Evolutionary conservation across 2,113 vertebrate genomes (phyloP), one percentile per base, ranked within the genome.

Genomic region (Chlamydotis undulata): DNA sequence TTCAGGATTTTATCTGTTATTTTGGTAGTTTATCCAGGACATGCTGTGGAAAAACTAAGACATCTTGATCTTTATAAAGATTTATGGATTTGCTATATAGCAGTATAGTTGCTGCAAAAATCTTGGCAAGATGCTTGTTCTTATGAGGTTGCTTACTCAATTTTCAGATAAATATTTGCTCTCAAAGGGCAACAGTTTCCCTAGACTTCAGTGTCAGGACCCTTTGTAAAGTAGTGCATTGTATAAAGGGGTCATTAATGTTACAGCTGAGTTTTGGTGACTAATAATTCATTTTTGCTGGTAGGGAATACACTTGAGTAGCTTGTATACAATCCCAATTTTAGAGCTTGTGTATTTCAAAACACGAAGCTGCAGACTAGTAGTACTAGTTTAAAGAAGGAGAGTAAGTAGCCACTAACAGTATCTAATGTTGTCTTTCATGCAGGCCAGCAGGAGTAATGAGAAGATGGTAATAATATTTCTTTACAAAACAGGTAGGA

Each of bases 221-320:
- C 4, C 35, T 61, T 65, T 33, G 19, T 22, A 37, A 74, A 61
- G 10, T 12, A 49, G 22, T 19, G 19, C 4, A 3, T 26, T 77
- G 35, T 53, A 49, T 71, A 68, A 76, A 52, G 22, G 15, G 10
- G 5, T 28, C 2, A 12, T 64, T 69, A 2, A 39, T 21, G 3
- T 43, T 23, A 57, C 63, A 65, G 4, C 8, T 15, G 12, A 45
- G 13, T 52, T 60, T 56, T 56, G 12, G 9, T 64, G 24, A 26
- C 31, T 53, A 7, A 8, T 33, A 59, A 35, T 37, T 52, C 2
- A 9, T 67, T 86, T 92, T 92, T 85, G 9, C 26, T 60, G 8
- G 35, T 23, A 43, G 12, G 0, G 0, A 11, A 28, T 56, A 22
- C 4, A 19, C 12, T 71, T 64, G 9, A 71, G 23, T 11, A 60